Evolutionary conservation across 92 coral and sea anemone species (phyloP), one percentile per base, ranked within the genome.

Genomic region (Nematostella vectensis): DNA sequence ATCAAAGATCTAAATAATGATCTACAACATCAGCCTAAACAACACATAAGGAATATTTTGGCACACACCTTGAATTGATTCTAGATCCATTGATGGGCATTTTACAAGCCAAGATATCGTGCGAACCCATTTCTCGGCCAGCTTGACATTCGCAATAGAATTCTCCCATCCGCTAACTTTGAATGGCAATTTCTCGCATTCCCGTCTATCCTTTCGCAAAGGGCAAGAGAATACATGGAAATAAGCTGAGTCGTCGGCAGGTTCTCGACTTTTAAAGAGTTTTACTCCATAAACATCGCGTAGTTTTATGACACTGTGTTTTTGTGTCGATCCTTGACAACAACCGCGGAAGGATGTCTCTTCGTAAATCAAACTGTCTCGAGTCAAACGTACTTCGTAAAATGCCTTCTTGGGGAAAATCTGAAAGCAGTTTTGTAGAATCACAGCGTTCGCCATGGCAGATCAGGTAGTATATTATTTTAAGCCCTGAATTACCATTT

Each of bases 41-140:
- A n/a, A n/a, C n/a, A n/a, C n/a, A n/a, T n/a, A n/a, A n/a, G 40
- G 15, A 33, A 6, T 33, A 33, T 33, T 33, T 33, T 6, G 6
- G 40, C 6, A 33, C 66, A 54, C 68, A 89, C 96, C 96, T 80
- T 71, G 72, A 56, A 70, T 33, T 31, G 65, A 29, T 3, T 50
- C 25, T 1, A 52, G 36, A 57, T 70, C 69, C 27, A 55, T 57
- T 11, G 28, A 61, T 11, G 91, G 75, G 23, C 80, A 70, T 53
- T 59, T 71, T 42, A 63, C 53, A 10, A 89, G 72, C 97, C 95
- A 85, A 49, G 63, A 55, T 53, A 89, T 85, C 11, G 74, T 76
- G 23, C 88, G 76, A 28, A 85, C 77, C 97, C 97, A 89, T 29
- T 42, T 65, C 50, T 71, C 80, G 4, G 97, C 97, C 25, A 50